Evolutionary conservation across 2,797 vertebrate species (phyloP), one percentile per base, ranked within the genome.

Genomic region (Choloepus didactylus): DNA sequence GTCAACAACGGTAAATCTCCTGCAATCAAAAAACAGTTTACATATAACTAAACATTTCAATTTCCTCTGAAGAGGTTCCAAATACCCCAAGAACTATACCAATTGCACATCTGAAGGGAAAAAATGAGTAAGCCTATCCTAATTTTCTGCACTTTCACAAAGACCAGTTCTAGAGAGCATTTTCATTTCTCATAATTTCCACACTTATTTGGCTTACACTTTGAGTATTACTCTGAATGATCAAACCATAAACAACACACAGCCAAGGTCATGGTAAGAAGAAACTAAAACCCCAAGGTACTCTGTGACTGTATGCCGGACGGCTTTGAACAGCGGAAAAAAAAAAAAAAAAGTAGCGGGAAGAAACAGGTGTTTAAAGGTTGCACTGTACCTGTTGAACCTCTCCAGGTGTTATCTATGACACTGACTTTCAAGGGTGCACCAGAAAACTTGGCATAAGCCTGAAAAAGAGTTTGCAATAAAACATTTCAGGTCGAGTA

Each of bases 391-490:
- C 99, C 99, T 99, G 99, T 99, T 6, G 99, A 97, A 70, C 98
- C 98, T 97, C 98, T 99, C 99, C 99, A 99, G 91, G 99, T 99
- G 98, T 99, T 99, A 98, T 99, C 99, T 96, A 99, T 97, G 25
- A 98, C 98, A 97, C 97, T 99, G 97, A 99, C 98, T 95, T 97
- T 98, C 92, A 99, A 87, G 9, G 99, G 99, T 95, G 99, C 99
- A 70, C 99, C 99, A 93, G 99, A 98, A 98, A 99, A 99, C 93
- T 99, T 99, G 83, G 98, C 98, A 38, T 99, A 99, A 16, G 99
- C 99, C 99, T 99, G 98, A 81, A 99, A 60, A 97, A 97, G 97
- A 97, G 94, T 97, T 91, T 80, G 82, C 5, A 89, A 94, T 23
- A 77, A 94, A 75, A 96, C 84, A 94, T 91, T 51, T 35, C 18